Percentiles rank a stretch among this genome's conserved stretches.
phyloP scores from a whole-genome alignment of 2,797 vertebrate genomes.

The Hoplostethus mediterraneus region DNA sequence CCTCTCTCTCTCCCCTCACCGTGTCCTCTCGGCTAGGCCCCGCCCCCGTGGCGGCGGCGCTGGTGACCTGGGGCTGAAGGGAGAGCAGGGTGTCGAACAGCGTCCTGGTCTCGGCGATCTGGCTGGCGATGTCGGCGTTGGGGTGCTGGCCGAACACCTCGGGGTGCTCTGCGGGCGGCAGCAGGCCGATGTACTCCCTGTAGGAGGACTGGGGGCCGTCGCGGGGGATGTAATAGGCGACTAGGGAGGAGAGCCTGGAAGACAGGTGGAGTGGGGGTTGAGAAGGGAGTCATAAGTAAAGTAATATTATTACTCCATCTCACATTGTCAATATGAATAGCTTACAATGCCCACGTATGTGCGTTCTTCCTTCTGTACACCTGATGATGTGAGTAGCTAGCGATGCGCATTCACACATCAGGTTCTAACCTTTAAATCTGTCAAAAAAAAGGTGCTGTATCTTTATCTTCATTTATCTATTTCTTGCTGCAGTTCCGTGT shows the following conservation, averaged over 20 bases:
- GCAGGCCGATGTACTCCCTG: constrained; percentile 82
- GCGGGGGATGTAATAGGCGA: constrained; percentile 86
- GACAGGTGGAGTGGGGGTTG: not conserved
- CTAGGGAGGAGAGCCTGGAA: constrained; percentile 84
- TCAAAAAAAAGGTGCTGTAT: no score
- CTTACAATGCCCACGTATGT: no score
- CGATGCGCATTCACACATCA: no score
- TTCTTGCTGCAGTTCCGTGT: no score
- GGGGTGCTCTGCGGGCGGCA: constrained; percentile 87
- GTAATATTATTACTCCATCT: no score
- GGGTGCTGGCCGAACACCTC: constrained; percentile 92
- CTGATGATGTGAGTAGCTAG: no score
- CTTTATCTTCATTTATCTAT: no score
- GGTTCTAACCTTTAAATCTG: no score
- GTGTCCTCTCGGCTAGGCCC: constrained; percentile 86
- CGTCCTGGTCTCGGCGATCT: constrained; percentile 87
- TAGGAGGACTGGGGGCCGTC: constrained; percentile 86
- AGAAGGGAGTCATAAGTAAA: no score
- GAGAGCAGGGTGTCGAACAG: constrained; percentile 92
- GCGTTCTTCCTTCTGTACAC: no score
- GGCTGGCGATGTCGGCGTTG: constrained; percentile 91
- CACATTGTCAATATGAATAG: no score
- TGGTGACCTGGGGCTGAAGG: constrained; percentile 88
- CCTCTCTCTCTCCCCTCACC: constrained; percentile 71
- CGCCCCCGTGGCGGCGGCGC: constrained; percentile 56